These are phyloP conservation scores for Auanema freiburgensis DNA, from an alignment of 2,888 invertebrate species.

Conservation along the genomic window DNA sequence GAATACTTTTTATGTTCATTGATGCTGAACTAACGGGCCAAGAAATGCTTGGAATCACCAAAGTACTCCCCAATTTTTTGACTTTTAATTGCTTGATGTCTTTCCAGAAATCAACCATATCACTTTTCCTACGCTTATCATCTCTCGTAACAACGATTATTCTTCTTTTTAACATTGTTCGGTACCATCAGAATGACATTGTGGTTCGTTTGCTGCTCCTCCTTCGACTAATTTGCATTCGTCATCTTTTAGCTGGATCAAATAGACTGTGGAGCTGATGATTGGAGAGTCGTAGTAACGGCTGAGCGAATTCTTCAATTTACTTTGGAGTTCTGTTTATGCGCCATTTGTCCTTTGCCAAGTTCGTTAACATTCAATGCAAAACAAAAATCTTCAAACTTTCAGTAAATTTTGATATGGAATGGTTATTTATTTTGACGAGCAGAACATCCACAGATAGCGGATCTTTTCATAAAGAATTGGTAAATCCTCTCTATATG, in stretches of 20 bases:
- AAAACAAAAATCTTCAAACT: not conserved
- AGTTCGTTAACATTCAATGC: not conserved
- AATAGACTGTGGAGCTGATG: conserved; percentile 99
- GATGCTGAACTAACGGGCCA: conserved; percentile 60
- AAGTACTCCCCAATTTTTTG: conserved; percentile 3
- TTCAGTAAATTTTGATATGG: conserved; percentile 26
- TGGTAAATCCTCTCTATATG: conserved; percentile 3
- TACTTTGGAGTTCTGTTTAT: conserved; percentile 84
- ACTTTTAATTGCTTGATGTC: not conserved
- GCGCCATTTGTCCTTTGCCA: conserved; percentile 76
- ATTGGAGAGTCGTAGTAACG: conserved; percentile 99
- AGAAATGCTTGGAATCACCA: conserved; percentile 33
- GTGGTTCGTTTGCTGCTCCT: conserved; percentile 32
- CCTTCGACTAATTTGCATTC: not conserved
- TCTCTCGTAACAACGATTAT: conserved; percentile 52
- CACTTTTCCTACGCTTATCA: conserved; percentile 46
- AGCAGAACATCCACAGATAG: conserved; percentile 16
- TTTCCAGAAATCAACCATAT: conserved; percentile 40
- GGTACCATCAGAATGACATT: conserved; percentile 61
- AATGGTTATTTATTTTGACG: conserved; percentile 41
- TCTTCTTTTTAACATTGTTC: conserved; percentile 55
- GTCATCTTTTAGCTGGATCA: conserved; percentile 83
- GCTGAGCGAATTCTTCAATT: conserved; percentile 82
- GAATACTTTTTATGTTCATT: conserved; percentile 58
- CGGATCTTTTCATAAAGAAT: conserved; percentile 14